A percentile compares a stretch with the other conserved stretches of the same genome.
These are phyloP conservation scores for Morus bassanus DNA, from an alignment of 2,797 vertebrate genomes.

Conservation along the genomic window DNA sequence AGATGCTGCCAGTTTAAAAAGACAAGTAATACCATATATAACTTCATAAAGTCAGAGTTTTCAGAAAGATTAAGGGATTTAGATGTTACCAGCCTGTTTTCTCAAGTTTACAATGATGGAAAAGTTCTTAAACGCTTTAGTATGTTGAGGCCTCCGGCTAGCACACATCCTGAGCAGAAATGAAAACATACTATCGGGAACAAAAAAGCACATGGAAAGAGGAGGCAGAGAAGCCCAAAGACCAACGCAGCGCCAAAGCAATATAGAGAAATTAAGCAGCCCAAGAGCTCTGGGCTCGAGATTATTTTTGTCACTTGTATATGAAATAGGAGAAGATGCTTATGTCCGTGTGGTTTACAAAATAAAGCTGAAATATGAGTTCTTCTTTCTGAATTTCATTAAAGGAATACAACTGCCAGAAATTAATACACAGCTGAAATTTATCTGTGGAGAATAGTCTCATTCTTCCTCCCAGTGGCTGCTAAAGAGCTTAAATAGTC, in stretches of 20 bases:
- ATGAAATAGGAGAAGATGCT: background rate
- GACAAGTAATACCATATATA: background rate
- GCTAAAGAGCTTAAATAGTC: background rate
- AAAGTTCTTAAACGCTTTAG: background rate
- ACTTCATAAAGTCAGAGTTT: background rate
- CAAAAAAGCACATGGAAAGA: background rate
- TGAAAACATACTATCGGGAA: background rate
- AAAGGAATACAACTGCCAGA: background rate
- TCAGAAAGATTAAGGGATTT: background rate
- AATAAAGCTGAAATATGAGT: fast-evolving
- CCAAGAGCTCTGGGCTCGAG: background rate
- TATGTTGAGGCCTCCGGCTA: background rate
- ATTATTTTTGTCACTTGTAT: background rate
- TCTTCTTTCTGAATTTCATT: background rate
- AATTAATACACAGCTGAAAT: background rate
- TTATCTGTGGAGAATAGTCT: background rate
- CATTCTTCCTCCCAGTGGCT: background rate
- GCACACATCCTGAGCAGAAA: background rate
- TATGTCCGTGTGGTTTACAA: background rate
- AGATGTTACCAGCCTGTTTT: background rate
- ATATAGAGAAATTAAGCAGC: background rate
- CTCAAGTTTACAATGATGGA: background rate
- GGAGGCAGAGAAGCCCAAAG: background rate
- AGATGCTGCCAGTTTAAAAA: background rate
- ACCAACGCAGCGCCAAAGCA: background rate